Conservation (phyloP, 1,140 invertebrate species). For the Dendroctonus valens region DNA sequence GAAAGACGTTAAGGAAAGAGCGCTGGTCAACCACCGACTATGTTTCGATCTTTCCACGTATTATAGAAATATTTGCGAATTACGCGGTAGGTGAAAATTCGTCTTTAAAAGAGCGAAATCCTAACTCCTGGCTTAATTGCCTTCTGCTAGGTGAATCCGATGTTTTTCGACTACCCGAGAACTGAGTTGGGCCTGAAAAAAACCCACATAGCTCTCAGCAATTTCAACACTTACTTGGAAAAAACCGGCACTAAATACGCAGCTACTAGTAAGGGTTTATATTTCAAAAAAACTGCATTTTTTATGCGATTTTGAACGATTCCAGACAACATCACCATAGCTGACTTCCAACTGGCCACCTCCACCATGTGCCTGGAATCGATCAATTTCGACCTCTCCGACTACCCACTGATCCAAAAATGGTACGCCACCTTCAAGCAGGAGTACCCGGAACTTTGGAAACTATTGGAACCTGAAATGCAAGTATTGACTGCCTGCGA, state of each 20-base stretch:
- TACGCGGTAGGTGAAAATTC: conserved; percentile 46
- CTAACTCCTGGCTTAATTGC: no score
- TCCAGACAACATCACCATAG: conserved; percentile 66
- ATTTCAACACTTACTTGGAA: conserved; percentile 67
- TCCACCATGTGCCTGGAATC: conserved; percentile 71
- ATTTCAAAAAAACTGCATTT: no score
- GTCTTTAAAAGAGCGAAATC: no score
- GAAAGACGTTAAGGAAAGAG: conserved; percentile 62
- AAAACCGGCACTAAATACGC: conserved; percentile 61
- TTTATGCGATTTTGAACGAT: conserved; percentile 1
- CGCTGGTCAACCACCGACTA: conserved; percentile 71
- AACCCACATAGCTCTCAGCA: conserved; percentile 62
- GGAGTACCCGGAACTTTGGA: conserved; percentile 66
- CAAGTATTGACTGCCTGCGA: conserved; percentile 63
- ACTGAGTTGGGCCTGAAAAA: conserved; percentile 65
- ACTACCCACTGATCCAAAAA: conserved; percentile 57
- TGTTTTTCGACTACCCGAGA: conserved; percentile 70
- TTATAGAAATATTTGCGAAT: conserved; percentile 67
- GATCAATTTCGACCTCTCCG: conserved; percentile 63
- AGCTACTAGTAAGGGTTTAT: conserved; percentile 53
- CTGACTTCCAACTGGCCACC: conserved; percentile 69
- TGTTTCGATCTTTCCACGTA: conserved; percentile 75
- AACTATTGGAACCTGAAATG: conserved; percentile 64
- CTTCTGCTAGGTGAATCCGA: no score
- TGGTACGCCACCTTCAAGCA: conserved; percentile 70